Percentiles rank a stretch among this genome's conserved stretches.
phyloP scores from a whole-genome alignment of 2,888 invertebrate species.

The Drosophila trichaetosa region DNA sequence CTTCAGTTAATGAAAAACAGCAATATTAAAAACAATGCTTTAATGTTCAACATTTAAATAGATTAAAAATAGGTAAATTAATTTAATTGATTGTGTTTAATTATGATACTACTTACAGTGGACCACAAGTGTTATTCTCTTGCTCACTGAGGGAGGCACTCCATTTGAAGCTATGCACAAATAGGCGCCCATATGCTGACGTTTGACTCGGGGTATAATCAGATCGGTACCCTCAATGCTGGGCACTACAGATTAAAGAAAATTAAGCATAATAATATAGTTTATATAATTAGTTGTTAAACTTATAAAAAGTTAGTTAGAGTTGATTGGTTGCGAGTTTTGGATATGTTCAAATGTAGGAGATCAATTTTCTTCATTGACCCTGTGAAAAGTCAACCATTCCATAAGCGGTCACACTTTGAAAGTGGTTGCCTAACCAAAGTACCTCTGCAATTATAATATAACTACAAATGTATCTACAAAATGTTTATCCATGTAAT shows the following conservation, averaged over 20 bases:
- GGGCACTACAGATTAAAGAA: slow-evolving; percentile 86
- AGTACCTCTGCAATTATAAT: slow-evolving; percentile 25
- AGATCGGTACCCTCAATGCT: slow-evolving; percentile 89
- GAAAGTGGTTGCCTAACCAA: slow-evolving; percentile 1
- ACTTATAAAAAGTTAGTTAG: background rate
- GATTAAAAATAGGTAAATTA: no score
- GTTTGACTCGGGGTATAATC: slow-evolving; percentile 89
- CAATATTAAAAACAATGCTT: background rate
- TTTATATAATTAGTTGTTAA: background rate
- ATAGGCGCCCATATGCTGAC: slow-evolving; percentile 93
- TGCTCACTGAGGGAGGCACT: slow-evolving; percentile 94
- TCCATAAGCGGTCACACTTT: background rate
- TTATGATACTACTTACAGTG: slow-evolving; percentile 88
- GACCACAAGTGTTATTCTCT: slow-evolving; percentile 93
- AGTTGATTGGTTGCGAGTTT: background rate
- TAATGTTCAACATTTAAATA: background rate
- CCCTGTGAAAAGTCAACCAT: slow-evolving; percentile 1
- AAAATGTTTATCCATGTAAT: slow-evolving; percentile 64
- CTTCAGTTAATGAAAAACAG: background rate
- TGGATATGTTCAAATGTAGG: background rate
- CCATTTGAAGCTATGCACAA: slow-evolving; percentile 93
- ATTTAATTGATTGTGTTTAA: background rate
- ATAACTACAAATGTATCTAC: slow-evolving; percentile 52
- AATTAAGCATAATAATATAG: no score
- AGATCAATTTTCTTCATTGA: background rate